A percentile compares a stretch with the other conserved stretches of the same genome.
phyloP scores from a whole-genome alignment of 35 echinoderm and acorn worm species.

The Chiridota heheva region DNA sequence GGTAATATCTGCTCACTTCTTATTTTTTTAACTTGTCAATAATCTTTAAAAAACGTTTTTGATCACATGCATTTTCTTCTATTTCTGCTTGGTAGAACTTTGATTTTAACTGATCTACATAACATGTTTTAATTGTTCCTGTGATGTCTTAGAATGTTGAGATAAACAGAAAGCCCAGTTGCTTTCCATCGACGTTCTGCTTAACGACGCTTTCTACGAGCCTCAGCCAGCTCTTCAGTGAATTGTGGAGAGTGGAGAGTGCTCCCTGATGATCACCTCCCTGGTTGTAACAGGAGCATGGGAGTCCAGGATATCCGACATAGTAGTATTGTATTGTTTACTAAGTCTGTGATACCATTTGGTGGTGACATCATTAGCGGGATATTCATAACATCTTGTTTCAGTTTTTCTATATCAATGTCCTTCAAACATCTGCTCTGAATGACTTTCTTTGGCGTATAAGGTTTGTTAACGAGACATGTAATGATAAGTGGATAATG shows the following conservation, averaged over 20 bases:
- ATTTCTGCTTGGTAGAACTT: too few relatives aligned
- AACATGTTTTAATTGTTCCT: constrained; percentile 4
- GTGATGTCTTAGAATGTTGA: background rate
- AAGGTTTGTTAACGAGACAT: background rate
- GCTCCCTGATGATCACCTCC: constrained; percentile 34
- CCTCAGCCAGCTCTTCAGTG: constrained; percentile 9
- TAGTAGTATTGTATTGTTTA: constrained; percentile 1
- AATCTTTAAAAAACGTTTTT: constrained; percentile 8
- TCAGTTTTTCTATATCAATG: constrained; percentile 9
- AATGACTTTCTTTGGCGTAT: background rate
- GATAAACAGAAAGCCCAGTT: constrained; percentile 2
- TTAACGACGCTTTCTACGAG: constrained; percentile 14
- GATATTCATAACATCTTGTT: background rate
- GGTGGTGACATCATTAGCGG: constrained; percentile 1
- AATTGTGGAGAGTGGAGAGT: constrained; percentile 35
- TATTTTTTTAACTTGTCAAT: background rate
- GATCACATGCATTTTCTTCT: background rate
- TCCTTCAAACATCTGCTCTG: background rate
- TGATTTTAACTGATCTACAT: constrained; percentile 15
- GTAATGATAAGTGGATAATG: too few relatives aligned
- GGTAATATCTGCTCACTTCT: background rate
- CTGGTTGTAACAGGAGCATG: constrained; percentile 17
- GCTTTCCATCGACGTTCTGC: constrained; percentile 11
- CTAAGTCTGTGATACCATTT: background rate
- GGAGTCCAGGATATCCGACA: constrained; percentile 15